These are phyloP conservation scores for Enoplosus armatus DNA, from an alignment of 2,797 vertebrate genomes.

Conservation along the genomic window DNA sequence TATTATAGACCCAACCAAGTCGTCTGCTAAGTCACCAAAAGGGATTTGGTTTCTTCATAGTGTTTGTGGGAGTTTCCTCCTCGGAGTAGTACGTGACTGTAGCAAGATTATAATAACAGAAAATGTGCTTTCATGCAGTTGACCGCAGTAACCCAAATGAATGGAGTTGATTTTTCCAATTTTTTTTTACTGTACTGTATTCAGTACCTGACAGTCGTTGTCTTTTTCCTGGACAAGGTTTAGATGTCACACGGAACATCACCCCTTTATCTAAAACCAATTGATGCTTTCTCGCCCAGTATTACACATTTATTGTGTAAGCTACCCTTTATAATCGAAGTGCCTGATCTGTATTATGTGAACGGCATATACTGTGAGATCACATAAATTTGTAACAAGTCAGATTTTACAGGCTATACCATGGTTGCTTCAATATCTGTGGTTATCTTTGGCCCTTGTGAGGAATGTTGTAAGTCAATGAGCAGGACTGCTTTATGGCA, in stretches of 20 bases:
- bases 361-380: not conserved
- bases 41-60: not conserved
- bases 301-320: not conserved
- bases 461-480: not conserved
- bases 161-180: not conserved
- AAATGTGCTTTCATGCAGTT: not conserved
- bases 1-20: not conserved
- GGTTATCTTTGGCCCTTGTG: not conserved
- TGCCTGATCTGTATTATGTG: too few species aligned
- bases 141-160: not conserved
- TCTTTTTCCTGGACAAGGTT: too few species aligned
- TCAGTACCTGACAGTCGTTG: not conserved
- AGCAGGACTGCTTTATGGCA: not conserved
- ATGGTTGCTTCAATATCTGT: not conserved
- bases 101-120: not conserved
- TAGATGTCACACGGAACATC: too few species aligned
- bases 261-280: not conserved
- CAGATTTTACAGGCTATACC: not conserved
- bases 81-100: not conserved
- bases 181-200: not conserved
- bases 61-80: not conserved
- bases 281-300: not conserved
- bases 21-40: not conserved
- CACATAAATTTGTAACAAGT: not conserved
- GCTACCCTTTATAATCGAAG: not conserved